Evolutionary conservation across 2,113 vertebrate genomes (phyloP), one percentile per base, ranked within the genome.

Genomic region (Speoplatyrhinus poulsoni): DNA sequence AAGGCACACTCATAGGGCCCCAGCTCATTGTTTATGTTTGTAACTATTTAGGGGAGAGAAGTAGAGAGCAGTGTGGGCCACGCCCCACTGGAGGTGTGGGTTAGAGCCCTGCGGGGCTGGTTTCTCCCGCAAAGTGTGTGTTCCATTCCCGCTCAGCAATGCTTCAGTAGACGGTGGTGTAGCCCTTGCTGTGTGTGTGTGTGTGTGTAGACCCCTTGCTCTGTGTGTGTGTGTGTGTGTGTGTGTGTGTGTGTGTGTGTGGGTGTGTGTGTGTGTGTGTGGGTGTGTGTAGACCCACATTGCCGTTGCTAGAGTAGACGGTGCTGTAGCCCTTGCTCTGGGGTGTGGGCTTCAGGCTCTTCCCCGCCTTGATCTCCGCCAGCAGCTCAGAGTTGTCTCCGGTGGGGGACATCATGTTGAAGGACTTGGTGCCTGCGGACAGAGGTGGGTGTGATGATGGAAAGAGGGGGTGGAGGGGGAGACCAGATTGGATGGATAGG

Each of bases 371-470:
- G 88, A 99, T 99, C 89, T 99, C 98, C 1, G 98, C 98, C 92
- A 99, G 90, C 47, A 99, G 94, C 90, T 99, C 96, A 0, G 96
- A 95, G 88, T 99, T 99, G 92, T 99, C 98, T 0, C 95, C 95
- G 0, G 96, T 96, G 15, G 98, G 98, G 85, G 96, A 96, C 96
- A 99, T 98, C 98, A 99, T 99, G 92, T 99, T 99, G 94, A 99
- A 99, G 67, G 98, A 99, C 86, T 98, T 99, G 85, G 94, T 92
- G 90, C 98, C 98, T 99, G 89, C 3, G 41, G 10, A 59, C 76
- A 82, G 85, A 79, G 70, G 13, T 6, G 19, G 19, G 60, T 74
- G 65, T n/a, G n/a, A n/a, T n/a, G n/a, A n/a, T n/a, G n/a, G n/a
- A 80, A 67, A 67, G 72, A 9, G 6, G 7, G 63, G 52, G 62